Evolutionary conservation across 2,888 invertebrate species (phyloP), one percentile per base, ranked within the genome.

Genomic region (Pardosa pseudoannulata): DNA sequence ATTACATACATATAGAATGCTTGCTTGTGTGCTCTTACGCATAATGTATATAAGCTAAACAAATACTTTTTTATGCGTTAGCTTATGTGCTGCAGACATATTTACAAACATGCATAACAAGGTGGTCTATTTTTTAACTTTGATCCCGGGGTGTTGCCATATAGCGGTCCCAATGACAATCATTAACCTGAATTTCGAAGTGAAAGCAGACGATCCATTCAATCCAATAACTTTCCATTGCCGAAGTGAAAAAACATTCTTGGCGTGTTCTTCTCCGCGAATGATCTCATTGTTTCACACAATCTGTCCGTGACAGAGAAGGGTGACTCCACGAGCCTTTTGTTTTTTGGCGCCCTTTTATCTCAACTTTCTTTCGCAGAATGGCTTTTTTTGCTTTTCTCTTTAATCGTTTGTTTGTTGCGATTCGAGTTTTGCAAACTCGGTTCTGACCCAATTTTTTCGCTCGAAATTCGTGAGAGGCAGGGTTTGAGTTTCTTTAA

Each of bases 231-330:
- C 16, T 16, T 46, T 46, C 36, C n/a, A 46, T 46, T 46, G 46
- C 2, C 13, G 46, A 46, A 46, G 2, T 46, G 16, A 16, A 46
- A 46, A 32, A 41, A 46, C 74, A 74, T 74, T 82, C 75, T 76
- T 82, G 81, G 73, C 80, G 81, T 74, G 67, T 32, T 67, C 72
- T 79, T 79, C 41, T 79, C 7, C 46, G 28, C 16, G 71, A 32
- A 23, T 28, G 46, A 16, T 6, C 72, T 64, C 64, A 46, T 82
- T 72, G 75, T 75, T 70, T 75, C 56, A 70, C 70, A 36, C 70
- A 41, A 80, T 46, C 67, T 82, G 46, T 36, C 75, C 82, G 46
- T 82, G 82, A 82, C 75, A 64, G 70, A 82, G 70, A 82, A 75
- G 81, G 41, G 75, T 71, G 82, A 64, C 75, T 75, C 74, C 16